These are phyloP conservation scores for Synanthedon myopaeformis DNA, from an alignment of 2,888 invertebrate genomes.

Conservation along the genomic window DNA sequence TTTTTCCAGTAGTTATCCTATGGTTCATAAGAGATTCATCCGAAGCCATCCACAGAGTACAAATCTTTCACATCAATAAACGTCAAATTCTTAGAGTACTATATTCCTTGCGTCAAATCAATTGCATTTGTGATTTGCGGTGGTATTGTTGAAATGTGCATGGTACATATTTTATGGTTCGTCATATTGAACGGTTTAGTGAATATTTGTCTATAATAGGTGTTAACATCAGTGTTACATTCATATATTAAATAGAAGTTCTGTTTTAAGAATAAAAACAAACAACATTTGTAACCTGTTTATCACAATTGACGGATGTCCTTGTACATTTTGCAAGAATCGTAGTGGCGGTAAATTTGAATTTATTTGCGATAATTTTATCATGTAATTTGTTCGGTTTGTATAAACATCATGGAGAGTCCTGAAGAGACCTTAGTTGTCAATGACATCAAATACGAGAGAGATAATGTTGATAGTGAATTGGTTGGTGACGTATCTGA, in stretches of 20 bases:
- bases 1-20: no score
- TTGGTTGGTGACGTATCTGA: slow-evolving; percentile 10
- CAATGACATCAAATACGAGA: slow-evolving; percentile 28
- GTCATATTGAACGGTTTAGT: no score
- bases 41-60: no score
- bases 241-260: slow-evolving; percentile 4
- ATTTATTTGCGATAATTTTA: slow-evolving; percentile 31
- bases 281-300: slow-evolving; percentile 61
- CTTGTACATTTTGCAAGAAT: slow-evolving; percentile 62
- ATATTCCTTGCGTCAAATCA: no score
- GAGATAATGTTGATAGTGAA: slow-evolving; percentile 15
- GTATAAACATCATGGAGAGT: slow-evolving; percentile 47
- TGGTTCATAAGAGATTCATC: no score
- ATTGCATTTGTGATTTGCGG: no score
- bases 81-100: no score
- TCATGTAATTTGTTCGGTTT: slow-evolving; percentile 25
- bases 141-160: no score
- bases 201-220: no score
- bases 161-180: no score
- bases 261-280: slow-evolving; percentile 19
- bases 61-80: no score
- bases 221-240: slow-evolving; percentile 3
- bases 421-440: slow-evolving; percentile 41
- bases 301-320: slow-evolving; percentile 67
- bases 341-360: slow-evolving; percentile 65